Evolutionary conservation across 2,113 vertebrate species (phyloP).

Genomic region (Scomber scombrus): DNA sequence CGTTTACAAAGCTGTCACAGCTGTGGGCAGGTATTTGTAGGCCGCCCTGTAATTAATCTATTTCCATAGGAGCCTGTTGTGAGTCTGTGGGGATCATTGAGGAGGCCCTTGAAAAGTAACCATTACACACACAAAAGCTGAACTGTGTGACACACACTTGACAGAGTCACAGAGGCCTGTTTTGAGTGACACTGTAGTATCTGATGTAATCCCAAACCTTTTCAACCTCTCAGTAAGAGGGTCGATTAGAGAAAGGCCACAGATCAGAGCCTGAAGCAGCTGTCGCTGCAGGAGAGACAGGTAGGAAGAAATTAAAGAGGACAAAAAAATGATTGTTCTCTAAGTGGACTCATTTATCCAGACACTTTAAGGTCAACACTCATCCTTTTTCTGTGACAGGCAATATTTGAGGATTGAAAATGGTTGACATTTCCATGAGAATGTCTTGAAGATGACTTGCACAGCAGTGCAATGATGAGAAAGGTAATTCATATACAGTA

Average conservation of each 20-base stretch:
- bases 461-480: slow-evolving; percentile 45
- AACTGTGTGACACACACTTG: slow-evolving; percentile 41
- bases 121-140: slow-evolving; percentile 60
- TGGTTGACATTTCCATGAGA: slow-evolving; percentile 81
- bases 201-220: slow-evolving; percentile 46
- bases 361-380: slow-evolving; percentile 72
- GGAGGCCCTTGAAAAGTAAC: slow-evolving; percentile 66
- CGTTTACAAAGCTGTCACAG: slow-evolving; percentile 71
- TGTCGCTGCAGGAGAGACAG: slow-evolving; percentile 13
- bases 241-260: slow-evolving; percentile 67
- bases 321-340: slow-evolving; percentile 58
- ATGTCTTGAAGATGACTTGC: slow-evolving; percentile 61
- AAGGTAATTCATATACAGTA: slow-evolving; percentile 65
- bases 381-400: slow-evolving; percentile 68
- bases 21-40: slow-evolving; percentile 69
- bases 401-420: slow-evolving; percentile 74
- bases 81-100: slow-evolving; percentile 57
- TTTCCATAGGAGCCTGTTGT: slow-evolving; percentile 67
- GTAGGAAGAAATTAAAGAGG: slow-evolving; percentile 55
- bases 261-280: slow-evolving; percentile 54
- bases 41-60: slow-evolving; percentile 77
- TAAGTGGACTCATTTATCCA: slow-evolving; percentile 77
- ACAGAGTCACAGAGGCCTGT: slow-evolving; percentile 34
- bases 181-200: slow-evolving; percentile 43
- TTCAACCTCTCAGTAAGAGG: slow-evolving; percentile 58